Evolutionary conservation across 2,888 invertebrate species (phyloP).

Genomic region (Eupithecia abbreviata): DNA sequence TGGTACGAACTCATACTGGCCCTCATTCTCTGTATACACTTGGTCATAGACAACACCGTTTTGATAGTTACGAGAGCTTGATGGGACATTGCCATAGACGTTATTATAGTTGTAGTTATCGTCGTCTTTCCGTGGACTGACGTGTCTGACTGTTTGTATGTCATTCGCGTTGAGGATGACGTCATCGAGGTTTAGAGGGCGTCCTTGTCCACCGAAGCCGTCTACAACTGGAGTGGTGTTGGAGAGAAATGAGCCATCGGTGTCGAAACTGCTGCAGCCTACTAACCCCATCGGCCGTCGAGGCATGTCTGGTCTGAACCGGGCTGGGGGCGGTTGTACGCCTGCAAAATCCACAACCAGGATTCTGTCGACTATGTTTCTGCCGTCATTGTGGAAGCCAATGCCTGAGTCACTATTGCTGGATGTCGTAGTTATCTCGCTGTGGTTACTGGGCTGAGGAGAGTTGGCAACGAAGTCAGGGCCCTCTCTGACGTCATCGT

Average conservation of each 20-base stretch:
- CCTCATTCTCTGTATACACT: slow-evolving; percentile 76
- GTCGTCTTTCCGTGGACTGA: slow-evolving; percentile 67
- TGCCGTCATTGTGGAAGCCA: slow-evolving; percentile 95
- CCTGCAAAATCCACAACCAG: slow-evolving; percentile 89
- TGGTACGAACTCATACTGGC: slow-evolving; percentile 73
- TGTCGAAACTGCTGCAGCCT: slow-evolving; percentile 74
- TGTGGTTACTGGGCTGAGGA: slow-evolving; percentile 92
- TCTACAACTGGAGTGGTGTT: slow-evolving; percentile 81
- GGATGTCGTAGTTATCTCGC: slow-evolving; percentile 91
- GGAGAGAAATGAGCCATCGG: slow-evolving; percentile 76
- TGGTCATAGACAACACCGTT: slow-evolving; percentile 75
- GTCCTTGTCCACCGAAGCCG: slow-evolving; percentile 78
- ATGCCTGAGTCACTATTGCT: slow-evolving; percentile 98
- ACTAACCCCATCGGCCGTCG: slow-evolving; percentile 72
- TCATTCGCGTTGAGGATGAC: slow-evolving; percentile 72
- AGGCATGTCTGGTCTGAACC: slow-evolving; percentile 68
- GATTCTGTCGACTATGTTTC: slow-evolving; percentile 92
- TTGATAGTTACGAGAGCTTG: slow-evolving; percentile 58
- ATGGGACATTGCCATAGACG: slow-evolving; percentile 68
- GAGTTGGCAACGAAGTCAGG: slow-evolving; percentile 87
- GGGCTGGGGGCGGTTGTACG: slow-evolving; percentile 64
- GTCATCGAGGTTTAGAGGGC: slow-evolving; percentile 76
- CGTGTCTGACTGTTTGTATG: slow-evolving; percentile 62
- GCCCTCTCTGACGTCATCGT: slow-evolving; percentile 71
- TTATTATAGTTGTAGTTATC: slow-evolving; percentile 81